Percentiles rank a stretch among this genome's conserved stretches.
Evolutionary conservation across 2,113 vertebrate species (phyloP).

Genomic region (Protobothrops mucrosquamatus): DNA sequence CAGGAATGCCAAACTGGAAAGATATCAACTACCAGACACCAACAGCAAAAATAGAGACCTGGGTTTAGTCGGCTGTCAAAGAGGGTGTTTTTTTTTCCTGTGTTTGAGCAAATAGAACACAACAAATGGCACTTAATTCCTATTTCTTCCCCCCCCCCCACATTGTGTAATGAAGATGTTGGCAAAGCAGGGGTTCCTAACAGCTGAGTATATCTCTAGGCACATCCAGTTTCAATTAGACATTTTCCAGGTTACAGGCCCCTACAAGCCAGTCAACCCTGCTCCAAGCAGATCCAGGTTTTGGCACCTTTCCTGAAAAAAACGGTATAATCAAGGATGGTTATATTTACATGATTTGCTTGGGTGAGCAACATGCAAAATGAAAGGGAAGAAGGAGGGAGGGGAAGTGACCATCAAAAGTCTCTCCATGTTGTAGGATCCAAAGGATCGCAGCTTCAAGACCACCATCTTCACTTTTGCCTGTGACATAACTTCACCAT

Average conservation of each 20-base stretch:
- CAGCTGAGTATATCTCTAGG: not conserved
- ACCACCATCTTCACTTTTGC: not conserved
- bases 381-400: not conserved
- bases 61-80: not conserved
- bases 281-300: not conserved
- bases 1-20: no score
- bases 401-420: no score
- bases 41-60: not conserved
- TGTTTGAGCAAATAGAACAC: not conserved
- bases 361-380: not conserved
- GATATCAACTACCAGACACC: not conserved
- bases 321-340: not conserved
- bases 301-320: not conserved
- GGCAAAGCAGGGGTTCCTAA: accelerated
- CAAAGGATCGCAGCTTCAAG: not conserved
- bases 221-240: not conserved
- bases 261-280: not conserved
- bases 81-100: not conserved
- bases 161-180: not conserved
- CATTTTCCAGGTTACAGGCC: not conserved
- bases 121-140: not conserved
- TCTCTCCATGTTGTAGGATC: not conserved
- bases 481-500: not conserved
- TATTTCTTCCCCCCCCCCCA: not conserved
- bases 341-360: not conserved